phyloP scores from a whole-genome alignment of 2,113 vertebrate genomes.

The Oostethus manadensis region DNA sequence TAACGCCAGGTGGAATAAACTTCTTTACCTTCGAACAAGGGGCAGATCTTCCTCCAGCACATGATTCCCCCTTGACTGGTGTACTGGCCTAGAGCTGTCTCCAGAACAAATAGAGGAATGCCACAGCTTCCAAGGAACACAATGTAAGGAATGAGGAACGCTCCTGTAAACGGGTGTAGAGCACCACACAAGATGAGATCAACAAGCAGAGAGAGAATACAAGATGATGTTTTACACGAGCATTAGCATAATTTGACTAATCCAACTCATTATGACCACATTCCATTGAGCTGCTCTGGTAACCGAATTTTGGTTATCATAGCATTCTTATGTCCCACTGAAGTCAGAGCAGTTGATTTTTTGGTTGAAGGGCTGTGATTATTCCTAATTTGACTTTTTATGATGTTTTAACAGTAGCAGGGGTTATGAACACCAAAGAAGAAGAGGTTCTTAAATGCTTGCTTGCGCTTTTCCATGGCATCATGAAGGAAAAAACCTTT shows the following conservation, averaged over 20 bases:
- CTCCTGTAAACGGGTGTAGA: conserved; percentile 35
- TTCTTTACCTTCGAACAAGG: conserved; percentile 59
- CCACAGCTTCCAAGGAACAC: conserved; percentile 56
- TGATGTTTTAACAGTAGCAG: no score
- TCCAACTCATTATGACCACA: neutral
- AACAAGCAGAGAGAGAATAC: neutral
- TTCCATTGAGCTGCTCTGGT: neutral
- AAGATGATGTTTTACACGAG: neutral
- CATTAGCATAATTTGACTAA: neutral
- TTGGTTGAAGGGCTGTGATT: no score
- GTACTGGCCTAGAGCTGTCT: conserved; percentile 60
- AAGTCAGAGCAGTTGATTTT: no score
- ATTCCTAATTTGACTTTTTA: no score
- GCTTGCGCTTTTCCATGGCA: no score
- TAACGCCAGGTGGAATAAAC: neutral
- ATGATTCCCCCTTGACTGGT: conserved; percentile 60
- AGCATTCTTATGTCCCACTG: neutral
- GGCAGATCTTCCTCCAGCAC: conserved; percentile 62
- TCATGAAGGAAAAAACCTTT: no score
- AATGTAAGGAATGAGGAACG: conserved; percentile 59
- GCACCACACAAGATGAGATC: neutral
- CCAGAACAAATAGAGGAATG: conserved; percentile 58
- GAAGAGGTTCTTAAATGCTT: no score
- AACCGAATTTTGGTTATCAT: neutral
- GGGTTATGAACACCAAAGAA: no score